These are phyloP conservation scores for Periophthalmus magnuspinnatus DNA, from an alignment of 2,797 vertebrate genomes.

Conservation along the genomic window DNA sequence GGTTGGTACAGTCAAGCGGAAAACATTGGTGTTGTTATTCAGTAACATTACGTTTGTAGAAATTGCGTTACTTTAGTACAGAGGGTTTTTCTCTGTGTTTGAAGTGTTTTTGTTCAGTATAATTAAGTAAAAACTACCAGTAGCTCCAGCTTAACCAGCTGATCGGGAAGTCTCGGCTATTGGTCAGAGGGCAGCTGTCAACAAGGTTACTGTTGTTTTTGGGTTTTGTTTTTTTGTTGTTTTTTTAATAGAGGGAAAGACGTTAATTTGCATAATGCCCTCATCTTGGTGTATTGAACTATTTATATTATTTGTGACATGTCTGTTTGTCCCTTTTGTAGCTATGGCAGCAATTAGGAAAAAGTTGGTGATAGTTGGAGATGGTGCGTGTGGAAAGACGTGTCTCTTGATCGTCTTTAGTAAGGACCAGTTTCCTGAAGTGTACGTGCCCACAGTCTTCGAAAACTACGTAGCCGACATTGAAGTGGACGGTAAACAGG, in stretches of 20 bases:
- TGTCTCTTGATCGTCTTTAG: constrained; percentile 89
- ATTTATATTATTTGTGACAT: constrained; percentile 11
- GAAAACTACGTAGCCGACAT: constrained; percentile 90
- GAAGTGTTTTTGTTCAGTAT: not conserved
- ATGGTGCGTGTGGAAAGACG: constrained; percentile 89
- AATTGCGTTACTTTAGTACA: not conserved
- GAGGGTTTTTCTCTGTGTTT: not conserved
- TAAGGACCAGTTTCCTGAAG: constrained; percentile 89
- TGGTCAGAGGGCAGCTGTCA: constrained; percentile 49
- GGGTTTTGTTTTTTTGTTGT: not conserved
- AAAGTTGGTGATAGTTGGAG: constrained; percentile 88
- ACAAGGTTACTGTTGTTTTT: constrained; percentile 39
- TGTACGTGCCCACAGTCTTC: constrained; percentile 88
- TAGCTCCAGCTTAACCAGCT: constrained; percentile 1
- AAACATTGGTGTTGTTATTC: constrained; percentile 11
- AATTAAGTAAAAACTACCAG: not conserved
- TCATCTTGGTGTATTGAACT: constrained; percentile 8
- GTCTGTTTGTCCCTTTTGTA: constrained; percentile 31
- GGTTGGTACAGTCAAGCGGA: constrained; percentile 51
- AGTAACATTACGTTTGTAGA: not conserved
- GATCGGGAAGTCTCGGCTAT: constrained; percentile 18
- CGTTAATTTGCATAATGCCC: constrained; percentile 31
- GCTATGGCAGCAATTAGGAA: constrained; percentile 87
- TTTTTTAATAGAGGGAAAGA: not conserved
- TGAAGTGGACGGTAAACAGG: constrained; percentile 88